Evolutionary conservation across 2,888 invertebrate genomes (phyloP), one percentile per base, ranked within the genome.

Genomic region (Ormyrus labotus): DNA sequence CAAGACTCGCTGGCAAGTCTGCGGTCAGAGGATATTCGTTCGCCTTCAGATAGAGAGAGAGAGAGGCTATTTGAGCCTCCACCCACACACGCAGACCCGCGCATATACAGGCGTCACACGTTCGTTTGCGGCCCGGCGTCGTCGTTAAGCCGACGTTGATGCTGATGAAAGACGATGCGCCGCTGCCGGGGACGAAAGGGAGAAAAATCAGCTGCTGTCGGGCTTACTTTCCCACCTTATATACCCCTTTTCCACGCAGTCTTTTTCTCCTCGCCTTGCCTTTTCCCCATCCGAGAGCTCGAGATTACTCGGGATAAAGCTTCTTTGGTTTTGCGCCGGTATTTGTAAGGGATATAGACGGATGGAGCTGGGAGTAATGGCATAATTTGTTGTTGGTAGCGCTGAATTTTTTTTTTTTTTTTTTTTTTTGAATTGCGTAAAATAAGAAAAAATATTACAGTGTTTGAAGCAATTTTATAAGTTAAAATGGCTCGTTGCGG

Each of bases 111-210:
- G 55, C 67, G 13, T 65, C 51, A 4, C 34, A 67, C 45, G 8
- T 55, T 77, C 69, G 70, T 77, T 57, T 55, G 63, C 50, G 57
- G 48, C 45, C 11, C 10, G 47, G 69, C 13, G 69, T 70, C 57
- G 70, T 63, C 70, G 77, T 70, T 77, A 70, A 77, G 77, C 55
- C n/a, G 70, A 77, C 77, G 64, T 60, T 77, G 64, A 77, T 64
- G 77, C 69, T 76, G 69, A 76, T 53, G 69, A 53, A 76, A 75
- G 75, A 60, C 75, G 75, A 75, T 13, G 75, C 51, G 58, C 11
- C 11, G n/a, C 55, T 45, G 45, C 47, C 61, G 71, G 4, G 53
- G 55, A 64, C 4, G 13, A 48, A 69, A 45, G 11, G 48, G 60
- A 60, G 69, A 48, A 69, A 69, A 76, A 76, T 51, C 51, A 13